Base-by-base conservation (phyloP, 2,888 invertebrate genomes). In the Zaprionus lineosus region DNA sequence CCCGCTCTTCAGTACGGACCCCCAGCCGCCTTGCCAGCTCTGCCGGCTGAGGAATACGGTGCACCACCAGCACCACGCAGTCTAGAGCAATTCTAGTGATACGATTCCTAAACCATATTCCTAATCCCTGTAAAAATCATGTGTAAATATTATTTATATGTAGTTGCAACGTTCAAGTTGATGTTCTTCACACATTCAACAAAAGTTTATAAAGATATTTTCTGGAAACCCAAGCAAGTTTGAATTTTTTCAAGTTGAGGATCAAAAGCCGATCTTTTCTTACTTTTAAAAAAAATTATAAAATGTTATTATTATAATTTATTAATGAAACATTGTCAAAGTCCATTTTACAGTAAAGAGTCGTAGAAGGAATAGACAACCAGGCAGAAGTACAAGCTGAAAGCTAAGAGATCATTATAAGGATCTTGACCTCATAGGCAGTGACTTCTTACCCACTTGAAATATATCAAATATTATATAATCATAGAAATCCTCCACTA, bases 1-100 rank as follows among this genome's bases (percentile, higher is more conserved):
- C 88, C 89, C 8, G 89, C 89, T 12, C 79, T 87, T 5, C 78
- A 84, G 39, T 87, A 88, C 48, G 89, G 89, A 18, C 90, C 90
- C 1, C 88, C 90, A 18, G 85, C 85, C 37, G 50, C n/a, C n/a
- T n/a, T n/a, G n/a, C n/a, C 82, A 4, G 78, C n/a, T n/a, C n/a
- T 84, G 7, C 89, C 90, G 26, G 86, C 88, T 48, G 76, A 83
- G 11, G 87, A 87, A 52, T 88, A 87, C 48, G 87, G 83, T 55
- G 88, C 73, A 53, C 89, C 79, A 8, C 76, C 58, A 19, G 82
- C 84, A 16, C 81, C 81, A 4, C 82, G 81, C 33, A 72, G 62
- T n/a, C 58, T 77, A 36, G 88, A 89, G 60, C 87, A 86, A 61
- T 89, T 89, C 66, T 89, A 86, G 71, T 37, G 11, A 2, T 36